A percentile compares a stretch with the other conserved stretches of the same genome.
Conservation (phyloP, 1,140 invertebrate genomes). For the Anadara kagoshimensis region DNA sequence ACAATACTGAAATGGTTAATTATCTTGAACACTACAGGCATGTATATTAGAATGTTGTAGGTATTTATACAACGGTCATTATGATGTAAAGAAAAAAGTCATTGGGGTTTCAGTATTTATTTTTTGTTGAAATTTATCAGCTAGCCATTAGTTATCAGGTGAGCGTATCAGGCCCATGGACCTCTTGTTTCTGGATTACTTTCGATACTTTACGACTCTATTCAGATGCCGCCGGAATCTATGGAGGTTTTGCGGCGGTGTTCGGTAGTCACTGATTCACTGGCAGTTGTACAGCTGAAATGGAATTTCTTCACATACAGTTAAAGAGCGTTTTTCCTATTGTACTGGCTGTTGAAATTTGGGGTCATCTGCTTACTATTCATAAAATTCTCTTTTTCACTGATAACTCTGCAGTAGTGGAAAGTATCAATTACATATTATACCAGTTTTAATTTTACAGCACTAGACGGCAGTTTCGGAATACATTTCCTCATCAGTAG, state of each 20-base stretch:
- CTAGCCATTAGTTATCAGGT: background rate
- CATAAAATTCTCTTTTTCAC: constrained; percentile 39
- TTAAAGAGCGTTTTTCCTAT: constrained; percentile 31
- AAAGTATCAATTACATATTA: constrained; percentile 43
- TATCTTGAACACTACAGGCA: no score
- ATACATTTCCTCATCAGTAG: no score
- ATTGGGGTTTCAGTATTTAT: no score
- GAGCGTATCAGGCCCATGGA: background rate
- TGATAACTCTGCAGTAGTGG: constrained; percentile 46
- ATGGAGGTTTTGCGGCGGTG: constrained; percentile 24
- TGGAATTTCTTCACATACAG: constrained; percentile 18
- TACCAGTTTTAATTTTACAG: no score
- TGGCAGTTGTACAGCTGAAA: background rate
- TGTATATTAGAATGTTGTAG: no score
- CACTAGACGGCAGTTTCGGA: no score
- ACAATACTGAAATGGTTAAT: no score
- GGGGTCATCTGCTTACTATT: constrained; percentile 32
- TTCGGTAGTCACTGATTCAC: constrained; percentile 25
- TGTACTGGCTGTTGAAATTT: constrained; percentile 27
- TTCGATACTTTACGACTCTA: constrained; percentile 22
- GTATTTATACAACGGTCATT: no score
- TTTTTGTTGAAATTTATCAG: no score
- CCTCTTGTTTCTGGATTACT: constrained; percentile 17
- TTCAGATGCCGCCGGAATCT: constrained; percentile 22
- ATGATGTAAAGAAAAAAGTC: no score